Evolutionary conservation across 2,888 invertebrate species (phyloP).

Genomic region (Ichneumoninae sp.): DNA sequence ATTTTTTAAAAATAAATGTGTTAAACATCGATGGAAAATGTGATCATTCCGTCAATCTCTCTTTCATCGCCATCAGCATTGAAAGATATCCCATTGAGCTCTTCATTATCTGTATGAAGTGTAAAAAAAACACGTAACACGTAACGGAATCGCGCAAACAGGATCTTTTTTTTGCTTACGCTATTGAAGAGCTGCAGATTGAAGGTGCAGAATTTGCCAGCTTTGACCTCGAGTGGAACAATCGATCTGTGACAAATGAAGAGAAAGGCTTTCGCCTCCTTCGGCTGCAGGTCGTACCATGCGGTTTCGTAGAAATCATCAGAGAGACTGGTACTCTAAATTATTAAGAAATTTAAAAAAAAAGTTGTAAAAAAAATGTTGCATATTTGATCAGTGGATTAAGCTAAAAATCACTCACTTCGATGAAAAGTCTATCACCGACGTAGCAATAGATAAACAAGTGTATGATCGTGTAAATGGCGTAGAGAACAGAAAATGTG

Average conservation of each 20-base stretch:
- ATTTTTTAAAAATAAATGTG: background rate
- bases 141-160: background rate
- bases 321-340: conserved; percentile 47
- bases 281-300: conserved; percentile 59
- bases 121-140: background rate
- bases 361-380: too few species aligned
- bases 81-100: conserved; percentile 63
- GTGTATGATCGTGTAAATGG: conserved; percentile 70
- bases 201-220: conserved; percentile 64
- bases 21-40: background rate
- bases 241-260: conserved; percentile 50
- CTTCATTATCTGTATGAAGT: conserved; percentile 35
- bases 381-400: background rate
- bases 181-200: conserved; percentile 54
- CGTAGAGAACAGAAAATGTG: conserved; percentile 58
- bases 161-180: conserved; percentile 29
- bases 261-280: conserved; percentile 53
- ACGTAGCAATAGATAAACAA: conserved; percentile 74
- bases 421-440: conserved; percentile 69
- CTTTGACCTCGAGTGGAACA: conserved; percentile 60
- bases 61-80: conserved; percentile 50
- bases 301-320: conserved; percentile 58
- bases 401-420: conserved; percentile 44
- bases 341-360: too few species aligned
- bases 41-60: conserved; percentile 20